A percentile compares a stretch with the other conserved stretches of the same genome.
phyloP scores from a whole-genome alignment of 1,140 invertebrate genomes.

The Centruroides sculpturatus region DNA sequence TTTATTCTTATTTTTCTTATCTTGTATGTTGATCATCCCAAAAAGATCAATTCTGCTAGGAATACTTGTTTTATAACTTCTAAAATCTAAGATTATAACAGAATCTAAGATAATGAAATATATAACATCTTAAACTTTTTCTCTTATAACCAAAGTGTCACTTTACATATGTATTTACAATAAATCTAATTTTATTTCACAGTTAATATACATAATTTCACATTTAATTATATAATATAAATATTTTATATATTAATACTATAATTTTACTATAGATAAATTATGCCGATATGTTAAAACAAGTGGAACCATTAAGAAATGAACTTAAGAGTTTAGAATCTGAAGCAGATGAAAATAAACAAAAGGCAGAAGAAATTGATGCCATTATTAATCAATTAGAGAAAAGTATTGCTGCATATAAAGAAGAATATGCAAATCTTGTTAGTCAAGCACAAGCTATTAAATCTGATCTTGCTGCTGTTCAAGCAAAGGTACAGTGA shows the following conservation, averaged over 20 bases:
- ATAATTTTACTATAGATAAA: constrained; percentile 50
- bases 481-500: constrained; percentile 69
- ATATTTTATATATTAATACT: background rate
- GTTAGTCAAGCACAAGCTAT: constrained; percentile 98
- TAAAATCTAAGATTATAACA: too few relatives aligned
- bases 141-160: too few relatives aligned
- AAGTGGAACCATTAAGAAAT: constrained; percentile 90
- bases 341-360: constrained; percentile 83
- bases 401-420: constrained; percentile 88
- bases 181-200: too few relatives aligned
- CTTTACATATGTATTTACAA: too few relatives aligned
- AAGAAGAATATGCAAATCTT: constrained; percentile 96
- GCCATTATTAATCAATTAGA: constrained; percentile 82
- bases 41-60: too few relatives aligned
- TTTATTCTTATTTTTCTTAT: too few relatives aligned
- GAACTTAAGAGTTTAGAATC: constrained; percentile 79
- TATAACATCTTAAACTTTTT: too few relatives aligned
- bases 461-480: constrained; percentile 90
- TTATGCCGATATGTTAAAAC: constrained; percentile 97
- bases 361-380: constrained; percentile 82
- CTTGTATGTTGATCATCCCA: too few relatives aligned
- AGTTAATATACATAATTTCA: too few relatives aligned
- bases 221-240: too few relatives aligned
- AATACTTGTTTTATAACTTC: too few relatives aligned
- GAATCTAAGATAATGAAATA: too few relatives aligned